Percentiles rank a stretch among this genome's conserved stretches.
Conservation (phyloP, 2,113 vertebrate genomes). For the Papio anubis region DNA sequence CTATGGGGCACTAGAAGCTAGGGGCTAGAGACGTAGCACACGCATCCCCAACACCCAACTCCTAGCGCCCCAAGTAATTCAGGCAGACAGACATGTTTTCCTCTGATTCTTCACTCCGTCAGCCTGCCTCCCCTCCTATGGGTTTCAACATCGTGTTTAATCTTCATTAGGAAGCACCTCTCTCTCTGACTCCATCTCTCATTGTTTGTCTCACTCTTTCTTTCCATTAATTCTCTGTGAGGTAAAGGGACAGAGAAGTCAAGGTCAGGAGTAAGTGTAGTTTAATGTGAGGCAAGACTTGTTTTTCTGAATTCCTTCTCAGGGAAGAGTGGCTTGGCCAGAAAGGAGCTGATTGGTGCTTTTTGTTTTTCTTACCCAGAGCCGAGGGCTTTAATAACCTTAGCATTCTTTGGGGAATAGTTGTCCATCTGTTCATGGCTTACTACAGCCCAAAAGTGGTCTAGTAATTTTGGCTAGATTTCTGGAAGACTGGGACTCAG, state of each 20-base stretch:
- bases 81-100: background rate
- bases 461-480: background rate
- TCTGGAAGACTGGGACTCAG: background rate
- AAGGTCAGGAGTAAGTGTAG: background rate
- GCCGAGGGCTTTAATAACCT: slow-evolving; percentile 23
- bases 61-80: background rate
- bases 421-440: background rate
- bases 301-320: slow-evolving; percentile 43
- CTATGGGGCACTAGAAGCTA: too few species aligned
- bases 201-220: background rate
- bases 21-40: too few species aligned
- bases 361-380: background rate
- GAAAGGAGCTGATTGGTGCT: background rate
- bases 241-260: background rate
- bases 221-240: background rate
- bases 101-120: background rate
- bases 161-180: background rate
- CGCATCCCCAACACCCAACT: too few species aligned
- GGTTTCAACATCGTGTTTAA: background rate
- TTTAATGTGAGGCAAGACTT: background rate
- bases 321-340: background rate
- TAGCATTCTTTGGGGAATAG: background rate
- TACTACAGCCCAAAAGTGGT: background rate
- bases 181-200: background rate
- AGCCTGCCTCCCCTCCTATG: background rate